Conservation (phyloP, 2,113 vertebrate genomes). For the Fulmarus glacialis region DNA sequence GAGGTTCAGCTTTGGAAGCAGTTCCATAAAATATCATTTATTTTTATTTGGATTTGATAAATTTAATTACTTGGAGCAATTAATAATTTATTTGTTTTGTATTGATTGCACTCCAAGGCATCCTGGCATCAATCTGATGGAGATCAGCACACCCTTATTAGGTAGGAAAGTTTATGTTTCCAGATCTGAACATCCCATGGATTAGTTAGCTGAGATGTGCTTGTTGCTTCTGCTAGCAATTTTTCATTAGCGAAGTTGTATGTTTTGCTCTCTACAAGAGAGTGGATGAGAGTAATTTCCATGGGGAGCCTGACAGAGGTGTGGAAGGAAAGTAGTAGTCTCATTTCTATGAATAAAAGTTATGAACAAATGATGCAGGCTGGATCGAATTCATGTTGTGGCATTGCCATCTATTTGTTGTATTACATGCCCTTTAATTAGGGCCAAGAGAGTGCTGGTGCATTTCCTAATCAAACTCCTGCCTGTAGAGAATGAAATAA, state of each 20-base stretch:
- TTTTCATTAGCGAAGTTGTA: conserved; percentile 1
- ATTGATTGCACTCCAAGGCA: conserved; percentile 61
- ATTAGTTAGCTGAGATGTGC: conserved; percentile 51
- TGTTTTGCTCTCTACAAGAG: not conserved
- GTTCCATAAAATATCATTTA: conserved; percentile 69
- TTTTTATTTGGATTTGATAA: conserved; percentile 74
- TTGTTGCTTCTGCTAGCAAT: conserved; percentile 42
- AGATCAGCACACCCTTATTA: conserved; percentile 54
- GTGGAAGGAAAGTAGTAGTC: not conserved
- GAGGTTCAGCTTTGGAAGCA: conserved; percentile 45
- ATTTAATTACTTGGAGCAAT: conserved; percentile 74
- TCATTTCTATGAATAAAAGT: conserved; percentile 26
- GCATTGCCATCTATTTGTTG: not conserved
- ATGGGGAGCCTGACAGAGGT: not conserved
- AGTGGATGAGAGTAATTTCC: conserved; percentile 5
- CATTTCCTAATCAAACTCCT: conserved; percentile 24
- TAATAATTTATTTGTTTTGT: conserved; percentile 75
- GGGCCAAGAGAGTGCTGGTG: conserved; percentile 27
- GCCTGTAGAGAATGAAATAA: not conserved
- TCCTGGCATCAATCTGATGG: conserved; percentile 43
- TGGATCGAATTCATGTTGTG: not conserved
- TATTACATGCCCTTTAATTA: conserved; percentile 33
- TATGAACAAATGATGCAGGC: conserved; percentile 2
- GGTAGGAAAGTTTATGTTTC: conserved; percentile 58
- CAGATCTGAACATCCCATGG: conserved; percentile 14